A percentile compares a stretch with the other conserved stretches of the same genome.
Conservation (phyloP, 1,140 invertebrate species). For the fruit fly (Drosophila melanogaster) region DNA sequence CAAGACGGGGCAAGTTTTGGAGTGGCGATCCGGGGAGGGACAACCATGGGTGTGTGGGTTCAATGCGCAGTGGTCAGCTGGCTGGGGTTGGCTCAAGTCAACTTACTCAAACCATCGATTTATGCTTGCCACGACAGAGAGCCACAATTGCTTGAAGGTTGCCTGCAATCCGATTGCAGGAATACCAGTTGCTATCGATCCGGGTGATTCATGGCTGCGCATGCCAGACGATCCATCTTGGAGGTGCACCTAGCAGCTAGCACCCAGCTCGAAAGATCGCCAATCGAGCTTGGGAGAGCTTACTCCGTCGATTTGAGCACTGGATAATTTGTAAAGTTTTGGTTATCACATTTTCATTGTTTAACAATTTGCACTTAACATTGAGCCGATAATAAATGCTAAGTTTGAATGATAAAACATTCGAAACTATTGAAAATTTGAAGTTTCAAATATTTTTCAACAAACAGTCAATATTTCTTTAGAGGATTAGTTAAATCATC, state of each 20-base stretch:
- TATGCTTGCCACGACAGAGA: slow-evolving; percentile 27
- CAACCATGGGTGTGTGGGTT: slow-evolving; percentile 45
- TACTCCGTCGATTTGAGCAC: slow-evolving; percentile 3
- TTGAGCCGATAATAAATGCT: slow-evolving; percentile 1
- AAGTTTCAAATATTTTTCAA: too few species aligned
- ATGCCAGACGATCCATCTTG: slow-evolving; percentile 4
- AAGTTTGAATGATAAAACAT: not conserved
- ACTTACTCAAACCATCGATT: slow-evolving; percentile 23
- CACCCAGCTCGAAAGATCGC: not conserved
- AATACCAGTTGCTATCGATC: slow-evolving; percentile 31
- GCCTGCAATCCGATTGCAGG: slow-evolving; percentile 33
- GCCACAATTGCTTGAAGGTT: slow-evolving; percentile 36
- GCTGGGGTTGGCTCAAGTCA: slow-evolving; percentile 4
- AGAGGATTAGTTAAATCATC: too few species aligned
- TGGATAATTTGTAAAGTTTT: slow-evolving; percentile 1
- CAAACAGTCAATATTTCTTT: too few species aligned
- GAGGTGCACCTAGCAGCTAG: slow-evolving; percentile 18
- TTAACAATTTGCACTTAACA: slow-evolving; percentile 23
- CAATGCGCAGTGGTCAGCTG: slow-evolving; percentile 41
- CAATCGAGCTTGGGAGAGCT: slow-evolving; percentile 1
- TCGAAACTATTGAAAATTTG: too few species aligned
- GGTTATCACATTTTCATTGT: not conserved
- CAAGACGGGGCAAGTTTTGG: slow-evolving; percentile 26
- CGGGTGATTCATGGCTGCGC: slow-evolving; percentile 26
- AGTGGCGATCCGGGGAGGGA: not conserved